Evolutionary conservation across 2,113 vertebrate species (phyloP).

Genomic region (Progne subis): DNA sequence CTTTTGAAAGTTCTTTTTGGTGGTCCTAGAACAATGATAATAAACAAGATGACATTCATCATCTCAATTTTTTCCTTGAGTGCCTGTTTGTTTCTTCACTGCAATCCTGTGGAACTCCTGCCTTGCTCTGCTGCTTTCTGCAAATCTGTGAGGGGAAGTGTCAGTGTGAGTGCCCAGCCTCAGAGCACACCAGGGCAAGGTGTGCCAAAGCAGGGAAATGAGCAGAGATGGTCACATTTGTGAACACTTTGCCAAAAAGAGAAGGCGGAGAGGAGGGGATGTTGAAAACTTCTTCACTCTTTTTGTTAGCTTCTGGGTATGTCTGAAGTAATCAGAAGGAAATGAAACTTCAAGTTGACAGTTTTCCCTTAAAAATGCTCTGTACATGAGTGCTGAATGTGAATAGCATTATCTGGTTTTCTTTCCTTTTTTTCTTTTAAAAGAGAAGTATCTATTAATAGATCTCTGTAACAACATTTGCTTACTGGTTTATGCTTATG

Average conservation of each 20-base stretch:
- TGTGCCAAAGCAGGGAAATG: not conserved
- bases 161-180: not conserved
- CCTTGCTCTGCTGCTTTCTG: not conserved
- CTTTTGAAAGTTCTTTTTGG: not conserved
- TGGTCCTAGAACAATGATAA: not conserved
- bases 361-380: not conserved
- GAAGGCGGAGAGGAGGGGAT: not conserved
- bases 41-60: not conserved
- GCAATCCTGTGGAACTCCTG: not conserved
- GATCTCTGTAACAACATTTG: constrained; percentile 1
- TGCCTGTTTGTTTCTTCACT: not conserved
- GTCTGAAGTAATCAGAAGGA: not conserved
- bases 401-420: not conserved
- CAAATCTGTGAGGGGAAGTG: not conserved
- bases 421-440: not conserved
- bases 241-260: not conserved
- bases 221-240: not conserved
- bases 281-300: not conserved
- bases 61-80: not conserved
- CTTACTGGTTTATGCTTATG: not conserved
- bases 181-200: not conserved
- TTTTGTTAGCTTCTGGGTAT: not conserved
- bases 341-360: not conserved
- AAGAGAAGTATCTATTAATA: constrained; percentile 36
- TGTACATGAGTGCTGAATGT: not conserved